Conservation (phyloP, 2,113 vertebrate species). For the Rhinichthys klamathensis region DNA sequence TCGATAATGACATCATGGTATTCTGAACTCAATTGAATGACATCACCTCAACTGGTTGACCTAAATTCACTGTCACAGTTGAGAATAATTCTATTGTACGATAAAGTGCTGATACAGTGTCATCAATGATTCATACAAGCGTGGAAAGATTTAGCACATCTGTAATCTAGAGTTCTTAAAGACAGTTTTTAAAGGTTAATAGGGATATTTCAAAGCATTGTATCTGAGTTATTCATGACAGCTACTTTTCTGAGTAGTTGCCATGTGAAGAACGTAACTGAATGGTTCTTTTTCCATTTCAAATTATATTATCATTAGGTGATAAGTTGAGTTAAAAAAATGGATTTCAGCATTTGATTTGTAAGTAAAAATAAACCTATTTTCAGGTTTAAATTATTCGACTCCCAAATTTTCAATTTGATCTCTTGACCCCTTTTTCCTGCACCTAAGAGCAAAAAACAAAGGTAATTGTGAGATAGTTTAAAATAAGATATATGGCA, state of each 20-base stretch:
- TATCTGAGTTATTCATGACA: conserved; percentile 17
- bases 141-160: not conserved
- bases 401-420: not conserved
- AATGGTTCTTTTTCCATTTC: not conserved
- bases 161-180: conserved; percentile 13
- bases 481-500: too few relatives aligned
- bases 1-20: conserved; percentile 37
- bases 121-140: not conserved
- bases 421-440: not conserved
- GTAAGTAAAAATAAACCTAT: not conserved
- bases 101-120: conserved; percentile 8
- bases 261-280: not conserved
- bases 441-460: too few relatives aligned
- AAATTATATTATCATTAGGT: not conserved
- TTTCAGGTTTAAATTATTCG: not conserved
- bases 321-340: not conserved
- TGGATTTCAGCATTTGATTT: not conserved
- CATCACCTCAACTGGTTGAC: conserved; percentile 36
- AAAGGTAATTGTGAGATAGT: not conserved
- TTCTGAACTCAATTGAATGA: conserved; percentile 49
- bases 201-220: not conserved
- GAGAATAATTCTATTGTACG: not conserved
- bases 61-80: conserved; percentile 29
- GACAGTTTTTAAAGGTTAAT: conserved; percentile 40
- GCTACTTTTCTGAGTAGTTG: not conserved